phyloP scores from a whole-genome alignment of 2,797 vertebrate species.

The Enteromius paludinosus region DNA sequence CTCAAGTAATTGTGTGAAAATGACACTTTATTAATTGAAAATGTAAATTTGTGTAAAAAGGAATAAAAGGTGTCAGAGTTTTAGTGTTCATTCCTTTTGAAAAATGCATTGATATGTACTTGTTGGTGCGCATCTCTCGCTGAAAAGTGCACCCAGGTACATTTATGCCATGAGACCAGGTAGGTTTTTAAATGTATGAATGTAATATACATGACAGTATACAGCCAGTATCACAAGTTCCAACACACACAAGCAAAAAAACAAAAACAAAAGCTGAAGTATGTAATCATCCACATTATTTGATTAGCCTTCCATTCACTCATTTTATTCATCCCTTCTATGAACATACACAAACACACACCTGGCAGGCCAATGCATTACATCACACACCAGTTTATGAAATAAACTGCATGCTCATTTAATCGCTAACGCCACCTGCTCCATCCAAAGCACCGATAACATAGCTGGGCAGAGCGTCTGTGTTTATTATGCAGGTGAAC shows the following conservation, averaged over 20 bases:
- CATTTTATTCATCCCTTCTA: slow-evolving; percentile 1
- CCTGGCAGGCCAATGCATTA: slow-evolving; percentile 26
- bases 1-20: too few relatives aligned
- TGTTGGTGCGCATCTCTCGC: too few relatives aligned
- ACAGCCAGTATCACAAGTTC: neutral
- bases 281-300: neutral
- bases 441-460: slow-evolving; percentile 8
- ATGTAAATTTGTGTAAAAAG: too few relatives aligned
- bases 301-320: slow-evolving; percentile 9
- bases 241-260: neutral
- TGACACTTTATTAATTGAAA: too few relatives aligned
- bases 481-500: neutral
- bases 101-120: too few relatives aligned
- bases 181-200: neutral
- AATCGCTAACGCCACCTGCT: slow-evolving; percentile 29
- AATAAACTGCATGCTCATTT: slow-evolving; percentile 4
- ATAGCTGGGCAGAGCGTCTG: neutral
- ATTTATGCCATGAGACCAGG: too few relatives aligned
- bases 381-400: slow-evolving; percentile 26
- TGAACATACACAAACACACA: slow-evolving; percentile 16
- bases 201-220: neutral
- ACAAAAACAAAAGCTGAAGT: neutral
- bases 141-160: too few relatives aligned
- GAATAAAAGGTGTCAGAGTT: too few relatives aligned
- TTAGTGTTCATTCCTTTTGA: too few relatives aligned